Conservation (phyloP, 2,888 invertebrate species). For the Adineta ricciae region DNA sequence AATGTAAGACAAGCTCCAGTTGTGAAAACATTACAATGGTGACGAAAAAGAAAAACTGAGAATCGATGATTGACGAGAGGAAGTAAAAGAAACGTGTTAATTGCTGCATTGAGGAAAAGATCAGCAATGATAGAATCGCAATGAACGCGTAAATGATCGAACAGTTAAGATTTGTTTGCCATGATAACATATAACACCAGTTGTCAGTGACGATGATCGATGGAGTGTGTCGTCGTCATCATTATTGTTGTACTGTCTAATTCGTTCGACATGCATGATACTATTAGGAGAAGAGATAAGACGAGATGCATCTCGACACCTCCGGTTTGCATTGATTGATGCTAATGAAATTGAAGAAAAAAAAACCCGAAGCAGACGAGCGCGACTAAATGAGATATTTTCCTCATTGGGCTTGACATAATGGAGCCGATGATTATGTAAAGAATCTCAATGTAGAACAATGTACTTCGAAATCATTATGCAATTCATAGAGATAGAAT, state of each 20-base stretch:
- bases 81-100: neutral
- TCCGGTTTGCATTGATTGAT: neutral
- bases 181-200: constrained; percentile 15
- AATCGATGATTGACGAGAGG: neutral
- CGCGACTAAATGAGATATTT: neutral
- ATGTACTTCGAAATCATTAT: neutral
- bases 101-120: neutral
- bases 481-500: neutral
- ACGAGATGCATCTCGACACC: neutral
- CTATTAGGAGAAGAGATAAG: constrained; percentile 3
- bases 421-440: neutral
- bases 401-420: no score
- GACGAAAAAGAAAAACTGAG: neutral
- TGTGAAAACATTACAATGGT: constrained; percentile 4
- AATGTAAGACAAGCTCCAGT: constrained; percentile 11
- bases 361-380: neutral
- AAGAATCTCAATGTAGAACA: neutral
- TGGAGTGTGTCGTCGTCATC: neutral
- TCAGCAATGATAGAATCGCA: neutral
- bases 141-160: neutral
- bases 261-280: neutral
- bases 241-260: neutral
- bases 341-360: neutral
- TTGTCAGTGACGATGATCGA: constrained; percentile 15
- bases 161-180: constrained; percentile 13